phyloP scores from a whole-genome alignment of 2,888 invertebrate genomes.

The Euspilapteryx auroguttella region DNA sequence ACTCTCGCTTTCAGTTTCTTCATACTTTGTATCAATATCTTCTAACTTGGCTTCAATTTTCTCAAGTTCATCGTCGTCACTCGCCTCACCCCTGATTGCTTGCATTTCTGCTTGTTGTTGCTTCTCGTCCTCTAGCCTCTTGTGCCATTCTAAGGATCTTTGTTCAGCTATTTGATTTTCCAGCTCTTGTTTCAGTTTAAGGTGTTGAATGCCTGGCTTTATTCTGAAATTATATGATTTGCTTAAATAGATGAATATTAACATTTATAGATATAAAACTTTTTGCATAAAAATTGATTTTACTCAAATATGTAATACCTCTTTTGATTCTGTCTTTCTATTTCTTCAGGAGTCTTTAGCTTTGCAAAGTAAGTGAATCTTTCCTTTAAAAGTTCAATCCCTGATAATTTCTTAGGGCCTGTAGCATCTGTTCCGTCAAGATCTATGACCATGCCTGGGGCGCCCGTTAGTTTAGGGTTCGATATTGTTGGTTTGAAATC shows the following conservation, averaged over 20 bases:
- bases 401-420: slow-evolving; percentile 40
- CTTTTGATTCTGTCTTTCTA: slow-evolving; percentile 44
- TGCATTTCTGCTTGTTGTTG: slow-evolving; percentile 39
- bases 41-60: slow-evolving; percentile 37
- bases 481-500: slow-evolving; percentile 13
- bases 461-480: slow-evolving; percentile 51
- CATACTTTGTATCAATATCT: too few relatives aligned
- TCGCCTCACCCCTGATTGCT: slow-evolving; percentile 22
- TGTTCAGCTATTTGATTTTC: slow-evolving; percentile 71
- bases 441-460: slow-evolving; percentile 50
- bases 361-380: slow-evolving; percentile 71
- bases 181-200: slow-evolving; percentile 71
- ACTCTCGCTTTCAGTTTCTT: slow-evolving; percentile 23
- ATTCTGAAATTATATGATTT: slow-evolving; percentile 29
- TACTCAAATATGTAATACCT: too few relatives aligned
- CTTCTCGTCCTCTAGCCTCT: slow-evolving; percentile 57
- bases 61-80: slow-evolving; percentile 37
- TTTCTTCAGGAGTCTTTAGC: slow-evolving; percentile 48
- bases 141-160: slow-evolving; percentile 70
- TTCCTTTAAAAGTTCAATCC: slow-evolving; percentile 69
- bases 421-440: slow-evolving; percentile 20
- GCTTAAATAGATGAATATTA: too few relatives aligned
- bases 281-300: too few relatives aligned
- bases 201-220: slow-evolving; percentile 71
- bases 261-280: too few relatives aligned